Evolutionary conservation across 2,113 vertebrate genomes (phyloP), one percentile per base, ranked within the genome.

Genomic region (Pitta sordida): DNA sequence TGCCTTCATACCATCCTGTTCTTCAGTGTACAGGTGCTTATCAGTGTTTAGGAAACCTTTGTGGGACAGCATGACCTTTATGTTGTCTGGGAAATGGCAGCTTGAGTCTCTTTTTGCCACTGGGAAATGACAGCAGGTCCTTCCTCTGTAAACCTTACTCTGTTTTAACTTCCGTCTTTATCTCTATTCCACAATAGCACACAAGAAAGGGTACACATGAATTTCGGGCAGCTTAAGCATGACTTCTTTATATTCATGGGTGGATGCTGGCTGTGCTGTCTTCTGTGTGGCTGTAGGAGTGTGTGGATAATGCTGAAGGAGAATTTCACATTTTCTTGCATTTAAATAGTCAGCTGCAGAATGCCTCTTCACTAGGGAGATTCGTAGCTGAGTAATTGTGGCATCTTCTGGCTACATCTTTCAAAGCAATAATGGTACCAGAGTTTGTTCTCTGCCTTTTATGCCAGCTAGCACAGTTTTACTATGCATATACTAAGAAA

Each of bases 141-240:
- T 46, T 46, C 20, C 44, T 46, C 44, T 46, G 19, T 46, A 46
- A 46, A 46, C 21, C 44, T 46, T 21, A 46, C 21, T 46, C 19
- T 46, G 21, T 46, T 46, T 46, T 46, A 46, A 46, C 10, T 46
- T 46, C 44, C 21, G 44, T 46, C 44, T n/a, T n/a, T 46, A 44
- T 44, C 43, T 19, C 17, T 44, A 15, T 18, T 19, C 43, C 18
- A 44, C 41, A 44, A 44, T 44, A 55, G 13, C 20, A 46, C 37
- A 27, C 11, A 27, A 4, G 6, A 22, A 90, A 49, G 22, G 11
- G 15, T 49, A 55, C 8, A 20, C 0, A 0, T n/a, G 15, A 22
- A 55, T 88, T 86, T 51, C 58, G 55, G 32, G 14, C 18, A 74
- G 58, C 15, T 5, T 56, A 80, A 58, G 8, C 22, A 22, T 22